Base-by-base conservation (phyloP, 2,888 invertebrate species). In the Ormia ochracea region DNA sequence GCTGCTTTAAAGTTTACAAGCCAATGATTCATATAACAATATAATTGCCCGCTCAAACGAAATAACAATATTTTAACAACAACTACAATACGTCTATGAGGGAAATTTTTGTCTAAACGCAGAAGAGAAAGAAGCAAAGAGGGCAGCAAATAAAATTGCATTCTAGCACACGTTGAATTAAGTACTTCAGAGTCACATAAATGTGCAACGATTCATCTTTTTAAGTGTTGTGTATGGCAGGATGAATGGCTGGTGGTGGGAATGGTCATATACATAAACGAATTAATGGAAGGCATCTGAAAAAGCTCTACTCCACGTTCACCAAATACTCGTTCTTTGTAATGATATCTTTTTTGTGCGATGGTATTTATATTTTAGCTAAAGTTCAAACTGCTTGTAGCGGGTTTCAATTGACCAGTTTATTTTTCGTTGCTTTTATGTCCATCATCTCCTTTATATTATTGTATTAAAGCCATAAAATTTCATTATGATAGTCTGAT, bases 1-100 rank as follows among this genome's bases (percentile, higher is more conserved):
- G 23, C 14, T 52, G 5, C 28, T 28, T 21, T 4, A 19, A 38
- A 28, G 9, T 12, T 41, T 54, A 19, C 7, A 4, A 23, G 45
- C 43, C 52, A 63, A 33, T 61, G 50, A 4, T 41, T 58, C 31
- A 43, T 48, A 31, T 38, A 70, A 65, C 56, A 70, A 72, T 78
- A 54, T 66, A 72, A 66, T 66, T 72, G 78, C 72, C 72, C 72
- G 72, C 72, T 77, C 28, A 9, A 72, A 66, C 66, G 59, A 78
- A 31, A 26, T 54, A 78, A 59, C 41, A 56, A 65, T 65, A 65
- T 50, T 77, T 65, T 77, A 14, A 17, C 21, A 78, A 48, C 66
- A 59, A 66, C 54, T 45, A 66, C 70, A 72, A 54, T 48, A 52
- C 52, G 28, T 38, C 48, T 52, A 59, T 45, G 12, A 31, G 31